These are phyloP conservation scores for Anguilla pacifica DNA, from an alignment of 2,797 vertebrate genomes.

Conservation along the genomic window DNA sequence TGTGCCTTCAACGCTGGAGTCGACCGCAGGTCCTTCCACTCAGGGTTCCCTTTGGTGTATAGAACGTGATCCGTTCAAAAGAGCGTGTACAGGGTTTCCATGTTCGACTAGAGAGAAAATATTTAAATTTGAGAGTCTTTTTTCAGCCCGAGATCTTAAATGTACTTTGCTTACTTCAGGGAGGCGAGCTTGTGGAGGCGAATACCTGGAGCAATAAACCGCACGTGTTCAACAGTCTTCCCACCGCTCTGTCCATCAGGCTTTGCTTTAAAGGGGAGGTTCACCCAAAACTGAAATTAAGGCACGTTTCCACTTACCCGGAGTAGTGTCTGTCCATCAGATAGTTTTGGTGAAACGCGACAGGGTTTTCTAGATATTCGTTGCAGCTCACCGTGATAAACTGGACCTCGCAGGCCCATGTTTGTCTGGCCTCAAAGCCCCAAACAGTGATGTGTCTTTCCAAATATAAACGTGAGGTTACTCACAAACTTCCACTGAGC, in stretches of 20 bases:
- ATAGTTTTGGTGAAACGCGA: too few relatives aligned
- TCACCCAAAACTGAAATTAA: too few relatives aligned
- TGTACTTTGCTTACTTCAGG: conserved; percentile 52
- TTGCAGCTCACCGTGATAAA: too few relatives aligned
- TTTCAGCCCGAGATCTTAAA: conserved; percentile 42
- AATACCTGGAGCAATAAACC: conserved; percentile 44
- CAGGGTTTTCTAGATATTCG: too few relatives aligned
- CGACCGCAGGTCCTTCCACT: conserved; percentile 36
- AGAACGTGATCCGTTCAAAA: conserved; percentile 2
- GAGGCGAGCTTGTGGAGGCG: conserved; percentile 27
- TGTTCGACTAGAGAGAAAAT: conserved; percentile 29
- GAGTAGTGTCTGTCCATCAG: too few relatives aligned
- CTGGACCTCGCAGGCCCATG: too few relatives aligned
- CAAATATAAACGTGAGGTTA: too few relatives aligned
- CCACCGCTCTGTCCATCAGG: conserved; percentile 18
- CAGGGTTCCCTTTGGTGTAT: conserved; percentile 21
- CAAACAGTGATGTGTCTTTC: too few relatives aligned
- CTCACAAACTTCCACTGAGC: too few relatives aligned
- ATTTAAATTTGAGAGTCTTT: conserved; percentile 40
- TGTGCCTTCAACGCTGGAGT: conserved; percentile 50
- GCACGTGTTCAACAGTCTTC: conserved; percentile 41
- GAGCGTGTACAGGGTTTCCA: conserved; percentile 25
- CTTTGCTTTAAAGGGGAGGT: conserved; percentile 36
- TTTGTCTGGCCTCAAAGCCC: too few relatives aligned
- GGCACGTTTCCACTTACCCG: too few relatives aligned